Percentiles rank a stretch among this genome's conserved stretches.
phyloP scores from a whole-genome alignment of 2,888 invertebrate genomes.

The Cephus pulcher region DNA sequence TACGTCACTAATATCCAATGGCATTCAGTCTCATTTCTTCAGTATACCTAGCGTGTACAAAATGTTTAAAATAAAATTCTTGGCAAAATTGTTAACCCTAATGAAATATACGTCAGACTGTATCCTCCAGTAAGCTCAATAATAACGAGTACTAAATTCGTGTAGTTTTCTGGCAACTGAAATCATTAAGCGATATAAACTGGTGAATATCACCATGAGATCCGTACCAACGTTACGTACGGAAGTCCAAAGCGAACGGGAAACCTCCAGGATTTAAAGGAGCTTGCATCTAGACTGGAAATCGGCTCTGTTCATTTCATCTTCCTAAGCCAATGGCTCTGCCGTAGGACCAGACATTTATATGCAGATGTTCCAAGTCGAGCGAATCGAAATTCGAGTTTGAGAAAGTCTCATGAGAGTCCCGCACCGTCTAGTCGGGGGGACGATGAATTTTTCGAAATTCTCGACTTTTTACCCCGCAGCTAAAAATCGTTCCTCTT shows the following conservation, averaged over 20 bases:
- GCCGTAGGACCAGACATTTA: constrained; percentile 14
- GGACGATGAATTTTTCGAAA: neutral
- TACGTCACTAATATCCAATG: constrained; percentile 43
- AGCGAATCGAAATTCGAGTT: neutral
- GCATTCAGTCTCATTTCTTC: neutral
- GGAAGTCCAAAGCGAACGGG: neutral
- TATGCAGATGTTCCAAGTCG: constrained; percentile 16
- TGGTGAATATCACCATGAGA: neutral
- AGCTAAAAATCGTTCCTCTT: neutral
- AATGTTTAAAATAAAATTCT: neutral
- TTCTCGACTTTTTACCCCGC: neutral
- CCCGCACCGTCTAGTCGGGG: neutral
- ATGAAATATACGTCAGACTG: neutral
- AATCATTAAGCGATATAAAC: neutral
- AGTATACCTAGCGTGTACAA: neutral
- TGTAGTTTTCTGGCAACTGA: neutral
- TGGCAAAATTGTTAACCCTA: neutral
- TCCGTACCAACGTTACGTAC: no score
- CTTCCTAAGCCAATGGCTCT: constrained; percentile 9
- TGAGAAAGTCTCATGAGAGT: neutral
- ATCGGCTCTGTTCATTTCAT: neutral
- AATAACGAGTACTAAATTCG: neutral
- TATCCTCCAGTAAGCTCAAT: neutral
- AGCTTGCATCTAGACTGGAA: neutral
- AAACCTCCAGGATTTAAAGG: neutral